Conservation (phyloP, 2,113 vertebrate genomes). For the Cnemophilus loriae region DNA sequence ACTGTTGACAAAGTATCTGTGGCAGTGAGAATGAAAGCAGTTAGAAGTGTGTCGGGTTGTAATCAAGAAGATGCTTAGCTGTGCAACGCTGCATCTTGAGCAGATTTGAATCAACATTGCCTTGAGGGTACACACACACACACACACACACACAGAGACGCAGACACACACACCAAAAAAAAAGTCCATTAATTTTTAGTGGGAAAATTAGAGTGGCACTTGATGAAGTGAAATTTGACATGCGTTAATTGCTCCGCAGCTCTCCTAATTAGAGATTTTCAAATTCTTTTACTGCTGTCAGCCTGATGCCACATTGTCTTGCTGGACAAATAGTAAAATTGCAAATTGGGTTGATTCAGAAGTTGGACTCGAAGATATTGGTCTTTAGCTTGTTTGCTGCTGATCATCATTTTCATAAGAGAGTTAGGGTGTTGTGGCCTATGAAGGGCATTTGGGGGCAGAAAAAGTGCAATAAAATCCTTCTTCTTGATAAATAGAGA, state of each 20-base stretch:
- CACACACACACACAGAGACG: neutral
- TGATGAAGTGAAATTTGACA: constrained; percentile 96
- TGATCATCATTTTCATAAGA: neutral
- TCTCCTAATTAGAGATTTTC: constrained; percentile 94
- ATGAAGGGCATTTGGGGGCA: neutral
- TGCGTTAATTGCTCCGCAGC: constrained; percentile 94
- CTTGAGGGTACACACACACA: constrained; percentile 76
- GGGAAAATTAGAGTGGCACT: constrained; percentile 93
- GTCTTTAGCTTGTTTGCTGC: neutral
- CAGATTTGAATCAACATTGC: constrained; percentile 83
- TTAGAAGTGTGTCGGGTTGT: constrained; percentile 81
- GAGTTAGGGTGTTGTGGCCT: neutral
- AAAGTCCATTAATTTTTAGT: constrained; percentile 84
- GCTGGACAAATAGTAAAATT: constrained; percentile 71
- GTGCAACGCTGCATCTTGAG: constrained; percentile 83
- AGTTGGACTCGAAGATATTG: constrained; percentile 22
- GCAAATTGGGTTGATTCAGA: constrained; percentile 64
- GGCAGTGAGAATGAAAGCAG: constrained; percentile 81
- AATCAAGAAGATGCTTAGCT: constrained; percentile 88
- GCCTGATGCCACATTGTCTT: constrained; percentile 73
- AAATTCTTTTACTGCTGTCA: constrained; percentile 86
- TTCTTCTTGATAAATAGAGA: neutral
- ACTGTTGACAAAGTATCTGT: constrained; percentile 83
- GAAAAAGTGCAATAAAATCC: neutral
- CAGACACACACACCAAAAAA: neutral